Evolutionary conservation across 2,797 vertebrate species (phyloP), one percentile per base, ranked within the genome.

Genomic region (Ctenosaura bakeri): DNA sequence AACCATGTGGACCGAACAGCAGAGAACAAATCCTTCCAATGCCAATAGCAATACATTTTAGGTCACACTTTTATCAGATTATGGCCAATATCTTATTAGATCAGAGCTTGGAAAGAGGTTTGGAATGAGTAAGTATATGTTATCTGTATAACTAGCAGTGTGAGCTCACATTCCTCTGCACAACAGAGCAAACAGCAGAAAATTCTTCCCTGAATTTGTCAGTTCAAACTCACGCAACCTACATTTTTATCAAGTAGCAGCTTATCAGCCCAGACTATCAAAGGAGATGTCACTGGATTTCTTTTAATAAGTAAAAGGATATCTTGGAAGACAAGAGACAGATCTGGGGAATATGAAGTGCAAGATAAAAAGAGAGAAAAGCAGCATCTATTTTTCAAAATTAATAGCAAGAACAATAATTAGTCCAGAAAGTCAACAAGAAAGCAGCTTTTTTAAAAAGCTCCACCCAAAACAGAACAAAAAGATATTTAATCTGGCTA

Each of bases 181-280:
- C 20, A 52, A 29, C 35, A 71, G 18, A 59, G 64, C 32, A 83
- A 59, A 56, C 52, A 81, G 64, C 52, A 46, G 32, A 59, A 22
- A 73, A 46, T 24, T 52, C 46, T 85, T 32, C 7, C 14, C n/a
- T 81, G 20, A 87, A 64, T 87, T 52, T 62, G 46, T 32, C 46
- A 29, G 18, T 83, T 64, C 79, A 90, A 76, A 76, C 35, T 66
- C 79, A 83, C 16, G 46, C 6, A 18, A 35, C 38, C 71, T 26
- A 81, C 13, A 88, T 79, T 88, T 77, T 71, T 52, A 88, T 80
- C 69, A 83, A 22, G 24, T 18, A 42, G 35, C 32, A 59, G 78
- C 24, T 24, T 62, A 82, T 46, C 16, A 56, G 24, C 8, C n/a
- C 46, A 66, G 78, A 54, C 1, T 74, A 20, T 32, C 32, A 13